phyloP scores from a whole-genome alignment of 2,888 invertebrate species.

The Macrophya alboannulata region DNA sequence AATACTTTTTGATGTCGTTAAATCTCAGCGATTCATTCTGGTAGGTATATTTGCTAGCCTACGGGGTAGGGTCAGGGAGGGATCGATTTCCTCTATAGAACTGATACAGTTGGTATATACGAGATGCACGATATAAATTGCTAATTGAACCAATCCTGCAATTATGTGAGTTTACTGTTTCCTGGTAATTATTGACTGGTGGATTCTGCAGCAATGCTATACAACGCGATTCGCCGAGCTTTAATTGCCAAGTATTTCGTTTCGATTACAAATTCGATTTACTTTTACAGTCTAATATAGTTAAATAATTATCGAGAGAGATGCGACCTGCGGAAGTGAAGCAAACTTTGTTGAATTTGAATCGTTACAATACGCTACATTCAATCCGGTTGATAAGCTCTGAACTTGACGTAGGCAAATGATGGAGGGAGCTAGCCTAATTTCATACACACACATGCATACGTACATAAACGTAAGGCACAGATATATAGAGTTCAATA shows the following conservation, averaged over 20 bases:
- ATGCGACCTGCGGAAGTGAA: background rate
- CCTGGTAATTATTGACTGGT: constrained; percentile 6
- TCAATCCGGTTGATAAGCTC: background rate
- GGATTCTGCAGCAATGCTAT: background rate
- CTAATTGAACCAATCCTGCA: constrained; percentile 42
- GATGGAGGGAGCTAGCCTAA: background rate
- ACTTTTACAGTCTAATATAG: background rate
- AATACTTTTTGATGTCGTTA: background rate
- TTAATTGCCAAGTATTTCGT: constrained; percentile 17
- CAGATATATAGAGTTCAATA: background rate
- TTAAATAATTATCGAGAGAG: background rate
- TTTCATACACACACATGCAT: background rate
- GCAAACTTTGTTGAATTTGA: background rate
- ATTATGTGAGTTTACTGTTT: constrained; percentile 29
- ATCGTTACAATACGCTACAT: background rate
- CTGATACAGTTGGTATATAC: background rate
- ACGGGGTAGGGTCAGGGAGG: background rate
- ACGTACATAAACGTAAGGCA: background rate
- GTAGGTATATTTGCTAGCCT: background rate
- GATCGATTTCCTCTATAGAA: background rate
- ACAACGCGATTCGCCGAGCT: background rate
- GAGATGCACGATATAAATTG: constrained; percentile 22
- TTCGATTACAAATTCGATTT: background rate
- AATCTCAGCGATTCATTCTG: background rate
- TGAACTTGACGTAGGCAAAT: background rate